Evolutionary conservation across 2,797 vertebrate genomes (phyloP), one percentile per base, ranked within the genome.

Genomic region (Lithobates pipiens): DNA sequence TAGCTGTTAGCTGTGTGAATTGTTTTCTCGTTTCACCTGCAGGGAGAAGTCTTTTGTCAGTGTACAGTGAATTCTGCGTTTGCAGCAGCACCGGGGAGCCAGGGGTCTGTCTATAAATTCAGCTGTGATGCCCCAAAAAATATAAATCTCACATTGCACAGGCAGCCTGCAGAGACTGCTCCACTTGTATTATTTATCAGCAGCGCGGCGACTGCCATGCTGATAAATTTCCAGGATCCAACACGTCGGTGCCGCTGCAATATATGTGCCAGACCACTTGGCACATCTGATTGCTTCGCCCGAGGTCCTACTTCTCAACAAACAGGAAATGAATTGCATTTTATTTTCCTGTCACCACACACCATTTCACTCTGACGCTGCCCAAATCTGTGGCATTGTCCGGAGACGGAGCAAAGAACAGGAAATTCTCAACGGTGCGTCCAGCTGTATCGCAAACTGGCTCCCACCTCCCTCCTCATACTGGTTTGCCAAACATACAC

Each of bases 81-180:
- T 79, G 70, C 85, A 83, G 81, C 32, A 79, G 70, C 76, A 63
- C 85, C 7, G 42, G 61, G 80, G 70, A 79, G 65, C 76, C 25
- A n/a, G 70, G 75, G 76, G 76, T 83, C 81, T 83, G 81, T 76
- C 76, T 83, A 87, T 87, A 86, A 86, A 83, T 87, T 79, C 44
- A 50, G 34, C 63, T 75, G 8, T 39, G 76, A 80, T 79, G 85
- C 76, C 85, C 76, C 81, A 74, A 79, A 83, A 87, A 74, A 36
- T 76, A 83, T 87, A 87, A 87, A 87, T 87, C 76, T 87, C 32
- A 25, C 74, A 83, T 68, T 42, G 76, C 75, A 65, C 75, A 86
- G 67, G 75, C 68, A 77, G 85, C 54, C 79, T 77, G 54, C 80
- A 79, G 70, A 83, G 80, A 76, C 85, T 85, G 54, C 46, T 80